These are phyloP conservation scores for Cetonia aurata DNA, from an alignment of 2,888 invertebrate species.

Conservation along the genomic window DNA sequence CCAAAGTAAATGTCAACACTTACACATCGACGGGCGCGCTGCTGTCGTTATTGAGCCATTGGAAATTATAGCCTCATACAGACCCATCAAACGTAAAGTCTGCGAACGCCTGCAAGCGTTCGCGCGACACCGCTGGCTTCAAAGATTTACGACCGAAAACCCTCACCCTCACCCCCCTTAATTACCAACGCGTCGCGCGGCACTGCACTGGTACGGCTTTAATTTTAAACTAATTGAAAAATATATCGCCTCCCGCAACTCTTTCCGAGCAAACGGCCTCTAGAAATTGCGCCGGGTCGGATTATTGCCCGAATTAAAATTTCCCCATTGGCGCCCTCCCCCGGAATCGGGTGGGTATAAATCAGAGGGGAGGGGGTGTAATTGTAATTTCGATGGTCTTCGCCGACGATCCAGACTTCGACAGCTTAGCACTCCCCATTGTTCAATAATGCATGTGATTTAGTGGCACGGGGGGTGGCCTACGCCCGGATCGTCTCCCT, in stretches of 20 bases:
- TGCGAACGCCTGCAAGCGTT: constrained; percentile 4
- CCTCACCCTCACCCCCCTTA: constrained; percentile 38
- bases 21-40: constrained; percentile 42
- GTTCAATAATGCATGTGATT: constrained; percentile 65
- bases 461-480: constrained; percentile 60
- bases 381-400: constrained; percentile 60
- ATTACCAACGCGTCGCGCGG: constrained; percentile 33
- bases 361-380: constrained; percentile 51
- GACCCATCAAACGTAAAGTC: constrained; percentile 44
- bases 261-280: constrained; percentile 38
- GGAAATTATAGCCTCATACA: constrained; percentile 50
- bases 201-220: constrained; percentile 45
- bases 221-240: constrained; percentile 61
- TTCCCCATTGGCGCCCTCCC: constrained; percentile 48
- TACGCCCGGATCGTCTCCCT: constrained; percentile 48
- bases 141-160: constrained; percentile 40
- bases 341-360: constrained; percentile 51
- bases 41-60: constrained; percentile 49
- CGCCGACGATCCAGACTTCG: constrained; percentile 55
- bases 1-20: constrained; percentile 52
- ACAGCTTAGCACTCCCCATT: constrained; percentile 59
- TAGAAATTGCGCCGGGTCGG: constrained; percentile 8
- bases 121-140: constrained; percentile 6
- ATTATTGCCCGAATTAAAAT: constrained; percentile 58
- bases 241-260: constrained; percentile 51